Evolutionary conservation across 92 coral and sea anemone genomes (phyloP), one percentile per base, ranked within the genome.

Genomic region (Epizoanthus rinbou): DNA sequence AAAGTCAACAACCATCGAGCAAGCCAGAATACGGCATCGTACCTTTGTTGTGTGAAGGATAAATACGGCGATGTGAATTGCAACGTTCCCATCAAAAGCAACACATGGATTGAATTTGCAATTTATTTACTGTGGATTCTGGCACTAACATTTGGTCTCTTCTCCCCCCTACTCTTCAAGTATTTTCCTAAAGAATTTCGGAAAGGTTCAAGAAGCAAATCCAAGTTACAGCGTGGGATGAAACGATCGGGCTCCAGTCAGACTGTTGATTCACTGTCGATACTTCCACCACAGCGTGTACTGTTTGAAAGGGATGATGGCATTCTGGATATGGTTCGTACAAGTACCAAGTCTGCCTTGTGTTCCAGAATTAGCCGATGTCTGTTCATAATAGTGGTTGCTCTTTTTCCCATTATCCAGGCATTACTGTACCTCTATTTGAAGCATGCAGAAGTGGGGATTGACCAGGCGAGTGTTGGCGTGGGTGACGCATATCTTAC

Each of bases 311-410:
- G 86, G 69, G 91, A 89, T 53, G 91, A 88, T 45, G 94, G 95
- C 1, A 76, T 93, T 19, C 64, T 93, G 45, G 98, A 93, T 66
- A 76, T 93, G 6, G 37, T 87, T 4, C 57, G 98, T 16, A 87
- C 91, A 23, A 75, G 65, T n/a, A 93, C 98, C 54, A 85, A 89
- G 70, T 93, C 98, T 2, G 76, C 86, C 18, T 19, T 90, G 16
- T 84, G 89, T 54, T 95, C 99, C n/a, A 88, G 99, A 81, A 80
- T 94, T 31, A 76, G 92, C 37, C 98, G 99, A n/a, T 91, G 98
- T 63, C 69, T 92, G 22, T 97, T 91, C 91, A 94, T 97, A 13
- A 75, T 94, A 33, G 69, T 86, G 60, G 85, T 97, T 25, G 85
- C 93, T 39, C 86, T 76, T 23, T 90, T 94, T 57, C 98, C 99